Evolutionary conservation across 2,888 invertebrate species (phyloP).

Genomic region (Meiosimyza platycephala): DNA sequence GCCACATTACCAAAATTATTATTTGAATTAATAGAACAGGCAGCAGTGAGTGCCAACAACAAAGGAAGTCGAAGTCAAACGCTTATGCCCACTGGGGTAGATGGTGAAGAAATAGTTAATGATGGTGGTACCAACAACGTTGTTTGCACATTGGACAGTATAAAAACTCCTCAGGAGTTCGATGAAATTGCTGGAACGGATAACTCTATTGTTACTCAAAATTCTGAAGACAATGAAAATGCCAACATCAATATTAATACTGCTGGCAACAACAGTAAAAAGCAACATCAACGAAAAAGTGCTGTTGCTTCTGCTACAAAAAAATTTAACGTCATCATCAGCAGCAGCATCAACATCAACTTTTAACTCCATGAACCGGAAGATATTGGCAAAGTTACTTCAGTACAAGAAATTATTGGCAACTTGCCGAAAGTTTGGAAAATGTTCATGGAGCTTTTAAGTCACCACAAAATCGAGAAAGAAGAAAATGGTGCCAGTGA

Average conservation of each 20-base stretch:
- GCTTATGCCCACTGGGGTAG: conserved; percentile 28
- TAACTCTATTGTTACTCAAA: conserved; percentile 35
- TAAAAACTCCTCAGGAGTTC: no score
- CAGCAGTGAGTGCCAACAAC: conserved; percentile 64
- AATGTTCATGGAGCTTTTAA: conserved; percentile 82
- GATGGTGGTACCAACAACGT: not conserved
- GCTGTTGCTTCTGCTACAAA: conserved; percentile 38
- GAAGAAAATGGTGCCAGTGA: conserved; percentile 65
- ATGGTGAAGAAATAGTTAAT: conserved; percentile 8
- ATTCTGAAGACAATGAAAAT: conserved; percentile 36
- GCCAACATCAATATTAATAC: conserved; percentile 34
- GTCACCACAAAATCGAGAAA: conserved; percentile 75
- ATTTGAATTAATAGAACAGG: conserved; percentile 80
- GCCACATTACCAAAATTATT: conserved; percentile 82
- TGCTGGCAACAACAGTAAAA: conserved; percentile 28
- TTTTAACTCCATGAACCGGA: conserved; percentile 59
- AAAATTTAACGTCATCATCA: conserved; percentile 18
- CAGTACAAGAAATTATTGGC: conserved; percentile 78
- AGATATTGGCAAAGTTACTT: conserved; percentile 67
- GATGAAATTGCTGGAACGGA: not conserved
- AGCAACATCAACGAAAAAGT: conserved; percentile 44
- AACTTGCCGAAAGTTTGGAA: conserved; percentile 87
- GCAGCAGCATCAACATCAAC: conserved; percentile 40
- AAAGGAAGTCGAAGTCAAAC: conserved; percentile 54
- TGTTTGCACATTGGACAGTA: no score